Evolutionary conservation across 2,113 vertebrate genomes (phyloP), one percentile per base, ranked within the genome.

Genomic region (Dromiciops gliroides): DNA sequence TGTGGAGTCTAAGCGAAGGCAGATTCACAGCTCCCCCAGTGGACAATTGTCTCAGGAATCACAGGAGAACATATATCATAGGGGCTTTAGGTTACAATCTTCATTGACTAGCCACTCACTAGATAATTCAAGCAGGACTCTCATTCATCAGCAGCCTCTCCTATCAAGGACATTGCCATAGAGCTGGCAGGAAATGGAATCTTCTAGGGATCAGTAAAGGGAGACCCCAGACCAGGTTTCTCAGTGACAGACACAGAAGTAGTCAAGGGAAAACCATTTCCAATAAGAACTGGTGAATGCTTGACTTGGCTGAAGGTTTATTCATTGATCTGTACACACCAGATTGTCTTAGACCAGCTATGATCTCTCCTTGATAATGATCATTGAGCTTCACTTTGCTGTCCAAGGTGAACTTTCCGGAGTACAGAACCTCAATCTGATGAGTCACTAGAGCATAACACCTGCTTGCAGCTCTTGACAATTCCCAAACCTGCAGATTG

Each of bases 1-100:
- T 91, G 91, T 91, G 92, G 92, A 92, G 96, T 94, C 48, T 51
- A 28, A 48, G 93, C 95, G 60, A 48, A 90, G 93, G 67, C 90
- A 37, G 28, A 51, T 92, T 95, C 51, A 52, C 50, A 12, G 51
- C 91, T 94, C n/a, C n/a, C 49, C 25, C n/a, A 92, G 91, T 49
- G 48, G 93, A 50, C 8, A 51, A 50, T 94, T 92, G n/a, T 89
- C 53, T 53, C 52, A 12, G 14, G 94, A 95, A 52, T 83, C 48
- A 90, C 48, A 60, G 11, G 44, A 49, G 90, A 25, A 47, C n/a
- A n/a, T 83, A 56, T 92, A 28, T 51, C 60, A 60, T 12, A 56
- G 50, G 91, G 53, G 56, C 26, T 37, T 50, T 89, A 16, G 31
- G 47, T 50, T 88, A 48, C 23, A 25, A 56, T 92, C 67, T 48